Conservation (phyloP, 2,797 vertebrate genomes). For the Cossypha polioptera region DNA sequence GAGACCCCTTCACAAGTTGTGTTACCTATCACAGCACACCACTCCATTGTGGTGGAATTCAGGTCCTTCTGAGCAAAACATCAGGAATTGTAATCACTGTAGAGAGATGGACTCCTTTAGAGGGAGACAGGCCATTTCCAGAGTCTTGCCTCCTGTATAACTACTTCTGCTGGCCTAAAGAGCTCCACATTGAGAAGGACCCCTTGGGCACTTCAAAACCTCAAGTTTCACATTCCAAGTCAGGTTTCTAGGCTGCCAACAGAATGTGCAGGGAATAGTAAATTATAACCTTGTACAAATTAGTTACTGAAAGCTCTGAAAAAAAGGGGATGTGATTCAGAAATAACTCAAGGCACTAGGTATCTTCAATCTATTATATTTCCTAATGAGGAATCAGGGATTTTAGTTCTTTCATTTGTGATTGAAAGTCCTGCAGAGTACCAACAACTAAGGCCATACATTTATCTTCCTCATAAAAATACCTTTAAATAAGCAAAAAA, state of each 20-base stretch:
- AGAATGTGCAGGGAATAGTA: not conserved
- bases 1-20: not conserved
- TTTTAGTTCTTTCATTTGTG: not conserved
- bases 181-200: not conserved
- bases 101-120: not conserved
- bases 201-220: not conserved
- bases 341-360: not conserved
- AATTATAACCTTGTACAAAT: not conserved
- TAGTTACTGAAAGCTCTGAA: not conserved
- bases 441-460: not conserved
- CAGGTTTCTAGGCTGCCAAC: not conserved
- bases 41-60: not conserved
- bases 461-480: not conserved
- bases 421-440: not conserved
- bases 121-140: not conserved
- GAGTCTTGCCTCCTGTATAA: not conserved
- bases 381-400: not conserved
- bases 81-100: not conserved
- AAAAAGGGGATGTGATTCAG: not conserved
- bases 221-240: not conserved
- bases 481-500: not conserved
- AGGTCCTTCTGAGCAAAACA: not conserved
- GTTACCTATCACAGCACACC: not conserved
- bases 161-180: not conserved
- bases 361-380: not conserved